phyloP scores from a whole-genome alignment of 2,888 invertebrate species.

The Zaprionus obscuricornis region DNA sequence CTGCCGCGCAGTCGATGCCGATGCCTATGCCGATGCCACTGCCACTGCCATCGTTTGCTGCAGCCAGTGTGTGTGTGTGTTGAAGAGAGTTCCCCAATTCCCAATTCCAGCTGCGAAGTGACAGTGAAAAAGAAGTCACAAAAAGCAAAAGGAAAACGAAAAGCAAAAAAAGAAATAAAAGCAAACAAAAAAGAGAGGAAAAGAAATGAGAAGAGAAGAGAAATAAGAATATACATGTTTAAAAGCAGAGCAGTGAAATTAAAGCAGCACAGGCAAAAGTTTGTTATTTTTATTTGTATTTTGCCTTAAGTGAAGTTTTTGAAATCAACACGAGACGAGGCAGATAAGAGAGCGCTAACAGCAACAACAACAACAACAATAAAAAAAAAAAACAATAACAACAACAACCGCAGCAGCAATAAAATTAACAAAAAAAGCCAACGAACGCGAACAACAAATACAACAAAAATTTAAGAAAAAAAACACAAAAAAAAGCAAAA shows the following conservation, averaged over 20 bases:
- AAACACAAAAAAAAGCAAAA: constrained; percentile 17
- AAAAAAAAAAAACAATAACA: too few relatives aligned
- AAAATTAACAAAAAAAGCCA: constrained; percentile 55
- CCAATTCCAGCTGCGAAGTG: constrained; percentile 61
- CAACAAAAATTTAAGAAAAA: constrained; percentile 11
- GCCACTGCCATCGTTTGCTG: not conserved
- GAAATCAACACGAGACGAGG: constrained; percentile 7
- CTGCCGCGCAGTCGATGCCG: not conserved
- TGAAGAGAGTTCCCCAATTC: constrained; percentile 31
- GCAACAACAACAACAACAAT: constrained; percentile 19
- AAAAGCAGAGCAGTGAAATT: constrained; percentile 79
- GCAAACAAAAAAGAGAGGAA: constrained; percentile 15
- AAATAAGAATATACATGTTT: constrained; percentile 7
- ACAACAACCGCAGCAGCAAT: constrained; percentile 13
- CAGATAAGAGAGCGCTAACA: constrained; percentile 22
- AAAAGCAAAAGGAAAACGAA: constrained; percentile 4
- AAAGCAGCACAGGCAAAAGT: constrained; percentile 52
- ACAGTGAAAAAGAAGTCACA: constrained; percentile 53
- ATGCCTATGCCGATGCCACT: not conserved
- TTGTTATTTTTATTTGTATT: not conserved
- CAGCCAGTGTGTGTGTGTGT: constrained; percentile 12
- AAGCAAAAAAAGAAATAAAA: constrained; percentile 18
- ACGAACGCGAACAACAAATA: constrained; percentile 43
- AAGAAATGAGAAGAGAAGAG: too few relatives aligned
- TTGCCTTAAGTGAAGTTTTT: constrained; percentile 17